A percentile compares a stretch with the other conserved stretches of the same genome.
Evolutionary conservation across 2,888 invertebrate genomes (phyloP).

Genomic region (Agrilus mali): DNA sequence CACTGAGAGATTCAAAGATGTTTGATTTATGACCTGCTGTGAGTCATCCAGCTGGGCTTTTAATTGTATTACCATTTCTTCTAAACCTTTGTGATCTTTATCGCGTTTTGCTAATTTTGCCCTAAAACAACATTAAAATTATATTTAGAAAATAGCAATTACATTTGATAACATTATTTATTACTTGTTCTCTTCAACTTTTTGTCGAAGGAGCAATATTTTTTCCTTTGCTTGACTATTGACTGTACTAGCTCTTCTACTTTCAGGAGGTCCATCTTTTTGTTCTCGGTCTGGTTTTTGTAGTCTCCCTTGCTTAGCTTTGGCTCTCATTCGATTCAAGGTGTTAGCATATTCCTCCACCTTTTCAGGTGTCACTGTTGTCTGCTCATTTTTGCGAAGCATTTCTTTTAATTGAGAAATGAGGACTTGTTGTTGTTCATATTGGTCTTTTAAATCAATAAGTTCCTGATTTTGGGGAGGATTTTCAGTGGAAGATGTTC

Average conservation of each 20-base stretch:
- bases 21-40: conserved; percentile 26
- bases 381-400: conserved; percentile 31
- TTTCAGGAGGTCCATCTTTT: conserved; percentile 8
- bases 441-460: conserved; percentile 29
- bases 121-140: conserved; percentile 17
- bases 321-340: conserved; percentile 28
- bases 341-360: conserved; percentile 34
- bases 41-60: conserved; percentile 42
- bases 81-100: conserved; percentile 38
- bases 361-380: conserved; percentile 30
- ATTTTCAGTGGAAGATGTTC: conserved; percentile 11
- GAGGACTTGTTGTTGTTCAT: conserved; percentile 30
- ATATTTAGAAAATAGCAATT: background rate
- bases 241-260: conserved; percentile 13
- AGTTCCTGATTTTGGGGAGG: conserved; percentile 22
- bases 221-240: conserved; percentile 39
- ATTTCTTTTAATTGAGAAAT: conserved; percentile 34
- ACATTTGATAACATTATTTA: conserved; percentile 4
- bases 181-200: conserved; percentile 41
- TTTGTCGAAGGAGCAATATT: conserved; percentile 38
- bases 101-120: conserved; percentile 39
- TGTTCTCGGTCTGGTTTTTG: conserved; percentile 18
- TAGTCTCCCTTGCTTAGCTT: conserved; percentile 24
- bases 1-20: conserved; percentile 22
- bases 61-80: conserved; percentile 39